Conservation (phyloP, 2,113 vertebrate species). For the Castor canadensis region DNA sequence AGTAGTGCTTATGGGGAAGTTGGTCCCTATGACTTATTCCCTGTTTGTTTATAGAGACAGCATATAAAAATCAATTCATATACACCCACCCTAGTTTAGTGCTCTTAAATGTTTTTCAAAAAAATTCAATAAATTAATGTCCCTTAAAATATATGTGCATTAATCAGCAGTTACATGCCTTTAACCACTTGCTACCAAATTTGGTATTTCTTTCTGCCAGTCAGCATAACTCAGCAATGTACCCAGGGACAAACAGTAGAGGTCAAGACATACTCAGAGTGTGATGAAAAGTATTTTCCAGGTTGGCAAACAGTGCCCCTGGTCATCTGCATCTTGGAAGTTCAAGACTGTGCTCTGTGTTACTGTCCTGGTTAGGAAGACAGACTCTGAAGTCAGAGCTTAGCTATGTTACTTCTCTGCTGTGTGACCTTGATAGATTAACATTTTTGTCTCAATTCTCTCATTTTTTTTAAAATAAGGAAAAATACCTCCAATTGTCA, state of each 20-base stretch:
- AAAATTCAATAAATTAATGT: conserved; percentile 21
- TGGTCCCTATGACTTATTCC: background rate
- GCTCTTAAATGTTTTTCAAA: background rate
- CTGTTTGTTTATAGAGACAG: background rate
- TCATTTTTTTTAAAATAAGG: background rate
- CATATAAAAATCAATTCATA: background rate
- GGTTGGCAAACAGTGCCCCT: too few species aligned
- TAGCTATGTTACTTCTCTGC: background rate
- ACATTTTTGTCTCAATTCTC: background rate
- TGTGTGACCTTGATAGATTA: background rate
- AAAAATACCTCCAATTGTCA: background rate
- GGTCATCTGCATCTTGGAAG: background rate
- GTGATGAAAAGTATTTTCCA: background rate
- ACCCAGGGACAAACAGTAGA: background rate
- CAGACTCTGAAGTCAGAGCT: background rate
- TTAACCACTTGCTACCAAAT: background rate
- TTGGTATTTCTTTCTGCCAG: background rate
- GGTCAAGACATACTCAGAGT: background rate
- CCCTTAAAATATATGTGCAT: background rate
- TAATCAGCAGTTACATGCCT: background rate
- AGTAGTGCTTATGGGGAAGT: background rate
- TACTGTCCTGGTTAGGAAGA: background rate
- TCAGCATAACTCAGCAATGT: background rate
- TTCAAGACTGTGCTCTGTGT: background rate
- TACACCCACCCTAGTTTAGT: background rate